Percentiles rank a stretch among this genome's conserved stretches.
phyloP scores from a whole-genome alignment of 2,113 vertebrate genomes.

The Opisthocomus hoazin region DNA sequence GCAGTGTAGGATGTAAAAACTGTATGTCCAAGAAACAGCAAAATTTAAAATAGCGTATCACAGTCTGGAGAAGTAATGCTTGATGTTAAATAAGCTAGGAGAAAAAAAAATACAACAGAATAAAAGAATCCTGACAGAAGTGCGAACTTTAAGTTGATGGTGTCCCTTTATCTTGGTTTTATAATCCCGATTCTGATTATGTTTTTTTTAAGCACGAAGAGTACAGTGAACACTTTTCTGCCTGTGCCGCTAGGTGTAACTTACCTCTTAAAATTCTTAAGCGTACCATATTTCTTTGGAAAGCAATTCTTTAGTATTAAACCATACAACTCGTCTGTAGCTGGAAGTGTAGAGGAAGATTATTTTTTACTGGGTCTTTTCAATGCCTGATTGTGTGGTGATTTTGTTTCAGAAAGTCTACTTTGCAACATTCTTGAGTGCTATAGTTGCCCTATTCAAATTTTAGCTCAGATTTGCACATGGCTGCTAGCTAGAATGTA shows the following conservation, averaged over 20 bases:
- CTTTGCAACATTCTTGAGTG: slow-evolving; percentile 25
- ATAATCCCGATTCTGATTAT: background rate
- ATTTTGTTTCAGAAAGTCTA: slow-evolving; percentile 33
- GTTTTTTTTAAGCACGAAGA: background rate
- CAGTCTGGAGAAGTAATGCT: background rate
- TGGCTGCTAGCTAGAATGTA: slow-evolving; percentile 23
- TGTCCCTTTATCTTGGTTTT: slow-evolving; percentile 54
- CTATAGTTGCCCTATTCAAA: background rate
- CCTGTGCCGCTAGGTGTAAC: slow-evolving; percentile 13
- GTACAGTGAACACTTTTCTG: slow-evolving; percentile 44
- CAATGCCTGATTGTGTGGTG: slow-evolving; percentile 7
- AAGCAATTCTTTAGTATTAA: slow-evolving; percentile 5
- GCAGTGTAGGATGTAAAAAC: background rate
- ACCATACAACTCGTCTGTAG: slow-evolving; percentile 16
- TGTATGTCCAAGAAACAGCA: background rate
- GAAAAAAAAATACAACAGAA: background rate
- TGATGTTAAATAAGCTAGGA: background rate
- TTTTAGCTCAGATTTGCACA: slow-evolving; percentile 34
- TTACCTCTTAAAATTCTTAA: background rate
- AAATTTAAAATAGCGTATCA: background rate
- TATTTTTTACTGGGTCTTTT: slow-evolving; percentile 14
- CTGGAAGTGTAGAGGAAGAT: slow-evolving; percentile 23
- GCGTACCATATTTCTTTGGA: background rate
- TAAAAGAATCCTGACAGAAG: background rate
- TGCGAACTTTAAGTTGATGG: slow-evolving; percentile 42